Conservation (phyloP, 23 tunicate species). For the Oikopleura albicans region DNA sequence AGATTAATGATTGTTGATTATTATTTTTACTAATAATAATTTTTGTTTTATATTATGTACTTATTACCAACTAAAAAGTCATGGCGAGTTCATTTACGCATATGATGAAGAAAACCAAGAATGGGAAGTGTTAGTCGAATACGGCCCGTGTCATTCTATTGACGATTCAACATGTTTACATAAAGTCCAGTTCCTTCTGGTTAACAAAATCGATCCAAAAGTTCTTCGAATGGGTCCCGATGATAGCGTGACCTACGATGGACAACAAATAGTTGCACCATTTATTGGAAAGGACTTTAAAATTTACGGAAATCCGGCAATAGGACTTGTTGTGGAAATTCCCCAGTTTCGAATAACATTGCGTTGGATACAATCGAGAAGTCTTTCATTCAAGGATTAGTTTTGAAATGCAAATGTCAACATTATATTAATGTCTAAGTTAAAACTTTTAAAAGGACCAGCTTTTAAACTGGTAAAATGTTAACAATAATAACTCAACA, state of each 20-base stretch:
- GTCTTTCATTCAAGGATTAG: too few relatives aligned
- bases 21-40: too few relatives aligned
- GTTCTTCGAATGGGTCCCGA: neutral
- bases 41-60: too few relatives aligned
- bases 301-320: neutral
- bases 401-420: too few relatives aligned
- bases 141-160: neutral
- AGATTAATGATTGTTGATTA: too few relatives aligned
- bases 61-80: too few relatives aligned
- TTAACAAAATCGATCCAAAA: neutral
- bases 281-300: neutral
- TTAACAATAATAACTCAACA: too few relatives aligned
- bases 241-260: neutral
- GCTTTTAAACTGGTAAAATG: too few relatives aligned
- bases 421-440: too few relatives aligned
- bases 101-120: neutral
- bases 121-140: neutral
- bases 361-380: neutral
- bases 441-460: too few relatives aligned
- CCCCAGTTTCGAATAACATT: neutral
- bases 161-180: neutral
- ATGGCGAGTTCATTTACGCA: neutral
- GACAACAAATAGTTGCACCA: neutral
- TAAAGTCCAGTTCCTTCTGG: neutral
- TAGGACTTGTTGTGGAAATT: neutral